These are phyloP conservation scores for Nettapus auritus DNA, from an alignment of 2,113 vertebrate species.

Conservation along the genomic window DNA sequence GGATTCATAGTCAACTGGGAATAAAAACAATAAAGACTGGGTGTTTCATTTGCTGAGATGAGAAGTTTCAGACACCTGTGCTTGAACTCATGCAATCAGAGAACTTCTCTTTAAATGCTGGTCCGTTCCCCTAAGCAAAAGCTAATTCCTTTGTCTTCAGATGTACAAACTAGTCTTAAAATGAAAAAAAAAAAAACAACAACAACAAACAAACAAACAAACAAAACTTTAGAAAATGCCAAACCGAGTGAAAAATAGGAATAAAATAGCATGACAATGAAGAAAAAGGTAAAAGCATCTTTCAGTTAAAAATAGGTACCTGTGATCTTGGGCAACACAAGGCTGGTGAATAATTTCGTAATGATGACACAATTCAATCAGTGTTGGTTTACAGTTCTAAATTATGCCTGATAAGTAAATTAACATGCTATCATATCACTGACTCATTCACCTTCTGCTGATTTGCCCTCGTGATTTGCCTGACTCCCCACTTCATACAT, in stretches of 20 bases:
- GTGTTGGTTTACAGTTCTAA: background rate
- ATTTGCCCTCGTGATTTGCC: background rate
- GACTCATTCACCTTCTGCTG: background rate
- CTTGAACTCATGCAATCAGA: background rate
- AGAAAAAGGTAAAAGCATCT: background rate
- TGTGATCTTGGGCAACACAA: background rate
- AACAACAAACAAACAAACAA: no score
- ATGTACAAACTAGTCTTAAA: background rate
- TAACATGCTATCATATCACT: background rate
- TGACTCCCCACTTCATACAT: background rate
- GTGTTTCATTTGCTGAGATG: background rate
- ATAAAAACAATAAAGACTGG: background rate
- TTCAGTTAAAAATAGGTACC: background rate
- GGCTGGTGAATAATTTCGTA: background rate
- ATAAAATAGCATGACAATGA: background rate
- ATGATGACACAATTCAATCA: background rate
- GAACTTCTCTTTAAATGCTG: background rate
- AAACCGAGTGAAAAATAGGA: background rate
- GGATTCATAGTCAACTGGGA: background rate
- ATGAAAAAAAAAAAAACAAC: no score
- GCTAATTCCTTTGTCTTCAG: background rate
- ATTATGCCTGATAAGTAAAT: background rate
- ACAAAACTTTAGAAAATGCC: background rate
- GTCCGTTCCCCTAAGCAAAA: background rate
- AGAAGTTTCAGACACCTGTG: background rate